Conservation (phyloP, 1,140 invertebrate genomes). For the Venustaconcha ellipsiformis region DNA sequence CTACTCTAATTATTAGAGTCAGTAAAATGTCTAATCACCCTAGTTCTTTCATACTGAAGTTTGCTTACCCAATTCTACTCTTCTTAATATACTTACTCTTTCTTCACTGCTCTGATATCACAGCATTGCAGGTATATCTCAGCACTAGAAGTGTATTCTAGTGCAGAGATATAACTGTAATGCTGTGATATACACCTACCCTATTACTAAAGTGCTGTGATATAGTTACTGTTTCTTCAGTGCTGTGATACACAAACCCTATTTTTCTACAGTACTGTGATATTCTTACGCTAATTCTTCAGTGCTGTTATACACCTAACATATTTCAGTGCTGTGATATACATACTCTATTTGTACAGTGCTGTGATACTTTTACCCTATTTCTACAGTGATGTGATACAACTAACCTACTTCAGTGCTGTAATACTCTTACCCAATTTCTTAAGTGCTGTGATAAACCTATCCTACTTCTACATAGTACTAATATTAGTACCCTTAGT, state of each 20-base stretch:
- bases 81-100: not conserved
- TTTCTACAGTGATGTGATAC: not conserved
- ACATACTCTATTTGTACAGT: not conserved
- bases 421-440: not conserved
- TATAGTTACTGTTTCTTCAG: not conserved
- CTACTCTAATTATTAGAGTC: constrained; percentile 3
- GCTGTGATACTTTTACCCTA: constrained; percentile 37
- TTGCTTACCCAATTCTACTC: not conserved
- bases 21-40: not conserved
- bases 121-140: constrained; percentile 1
- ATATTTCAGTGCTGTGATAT: not conserved
- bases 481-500: not conserved
- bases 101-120: too few relatives aligned
- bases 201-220: not conserved
- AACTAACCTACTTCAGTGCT: not conserved
- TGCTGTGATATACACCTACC: not conserved
- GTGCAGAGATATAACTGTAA: not conserved
- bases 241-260: not conserved
- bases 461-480: too few relatives aligned
- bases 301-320: not conserved
- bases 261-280: not conserved
- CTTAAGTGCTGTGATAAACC: not conserved
- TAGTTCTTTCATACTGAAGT: not conserved
- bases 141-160: too few relatives aligned
- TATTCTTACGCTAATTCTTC: too few relatives aligned